phyloP scores from a whole-genome alignment of 2,888 invertebrate species.

The Drosophila silvestris region DNA sequence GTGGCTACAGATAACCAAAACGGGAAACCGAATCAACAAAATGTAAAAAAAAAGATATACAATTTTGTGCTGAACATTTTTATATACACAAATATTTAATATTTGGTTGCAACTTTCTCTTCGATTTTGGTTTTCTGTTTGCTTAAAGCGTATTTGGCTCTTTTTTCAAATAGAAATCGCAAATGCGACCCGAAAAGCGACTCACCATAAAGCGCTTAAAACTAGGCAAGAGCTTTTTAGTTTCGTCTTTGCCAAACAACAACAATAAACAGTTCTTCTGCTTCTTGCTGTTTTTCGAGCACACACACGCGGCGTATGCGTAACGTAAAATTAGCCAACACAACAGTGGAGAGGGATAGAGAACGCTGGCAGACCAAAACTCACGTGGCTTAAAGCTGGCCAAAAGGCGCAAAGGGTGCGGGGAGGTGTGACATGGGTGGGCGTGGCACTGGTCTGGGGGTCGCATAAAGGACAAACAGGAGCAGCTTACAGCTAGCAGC shows the following conservation, averaged over 20 bases:
- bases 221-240: constrained; percentile 68
- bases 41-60: not conserved
- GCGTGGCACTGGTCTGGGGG: constrained; percentile 60
- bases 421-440: constrained; percentile 1
- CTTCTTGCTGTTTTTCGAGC: not conserved
- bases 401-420: not conserved
- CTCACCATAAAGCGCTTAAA: constrained; percentile 64
- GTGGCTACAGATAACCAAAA: constrained; percentile 57
- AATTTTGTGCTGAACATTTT: constrained; percentile 2
- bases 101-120: not conserved
- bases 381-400: constrained; percentile 40
- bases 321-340: constrained; percentile 72
- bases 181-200: constrained; percentile 14
- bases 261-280: constrained; percentile 5
- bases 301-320: constrained; percentile 61
- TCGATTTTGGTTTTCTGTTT: not conserved
- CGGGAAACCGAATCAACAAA: constrained; percentile 14
- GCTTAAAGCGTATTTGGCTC: constrained; percentile 4
- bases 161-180: constrained; percentile 5
- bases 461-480: constrained; percentile 72
- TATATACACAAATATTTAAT: constrained; percentile 1
- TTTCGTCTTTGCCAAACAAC: constrained; percentile 34
- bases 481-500: not conserved
- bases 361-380: constrained; percentile 31
- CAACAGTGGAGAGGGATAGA: constrained; percentile 27